phyloP scores from a whole-genome alignment of 2,113 vertebrate species.

The Zosterops lateralis region DNA sequence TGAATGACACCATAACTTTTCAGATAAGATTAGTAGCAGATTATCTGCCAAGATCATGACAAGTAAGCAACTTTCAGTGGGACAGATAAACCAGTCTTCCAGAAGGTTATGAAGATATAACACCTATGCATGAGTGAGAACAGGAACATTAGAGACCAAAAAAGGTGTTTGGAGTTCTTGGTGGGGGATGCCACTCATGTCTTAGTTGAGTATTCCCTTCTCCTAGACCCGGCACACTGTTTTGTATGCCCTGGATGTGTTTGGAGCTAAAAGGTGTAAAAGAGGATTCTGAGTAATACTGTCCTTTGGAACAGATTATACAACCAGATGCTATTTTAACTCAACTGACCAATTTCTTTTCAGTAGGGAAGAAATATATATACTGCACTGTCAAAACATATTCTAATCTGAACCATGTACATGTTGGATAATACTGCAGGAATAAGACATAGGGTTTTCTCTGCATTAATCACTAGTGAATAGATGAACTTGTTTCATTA shows the following conservation, averaged over 20 bases:
- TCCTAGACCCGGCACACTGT: not conserved
- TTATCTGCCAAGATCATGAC: conserved; percentile 18
- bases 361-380: not conserved
- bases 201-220: not conserved
- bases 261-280: not conserved
- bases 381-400: not conserved
- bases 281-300: not conserved
- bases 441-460: not conserved
- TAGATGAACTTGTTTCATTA: not conserved
- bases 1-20: not conserved
- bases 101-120: conserved; percentile 21
- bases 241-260: not conserved
- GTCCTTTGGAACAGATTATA: not conserved
- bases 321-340: not conserved
- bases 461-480: not conserved
- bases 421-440: not conserved
- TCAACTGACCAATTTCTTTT: not conserved
- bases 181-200: not conserved
- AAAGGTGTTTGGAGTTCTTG: not conserved
- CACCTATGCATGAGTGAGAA: not conserved
- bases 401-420: not conserved
- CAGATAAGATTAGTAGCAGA: conserved; percentile 22
- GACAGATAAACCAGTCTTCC: conserved; percentile 21
- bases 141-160: not conserved
- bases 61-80: conserved; percentile 16